Percentiles rank a stretch among this genome's conserved stretches.
Evolutionary conservation across 2,888 invertebrate genomes (phyloP).

Genomic region (Caenorhabditis virilis): DNA sequence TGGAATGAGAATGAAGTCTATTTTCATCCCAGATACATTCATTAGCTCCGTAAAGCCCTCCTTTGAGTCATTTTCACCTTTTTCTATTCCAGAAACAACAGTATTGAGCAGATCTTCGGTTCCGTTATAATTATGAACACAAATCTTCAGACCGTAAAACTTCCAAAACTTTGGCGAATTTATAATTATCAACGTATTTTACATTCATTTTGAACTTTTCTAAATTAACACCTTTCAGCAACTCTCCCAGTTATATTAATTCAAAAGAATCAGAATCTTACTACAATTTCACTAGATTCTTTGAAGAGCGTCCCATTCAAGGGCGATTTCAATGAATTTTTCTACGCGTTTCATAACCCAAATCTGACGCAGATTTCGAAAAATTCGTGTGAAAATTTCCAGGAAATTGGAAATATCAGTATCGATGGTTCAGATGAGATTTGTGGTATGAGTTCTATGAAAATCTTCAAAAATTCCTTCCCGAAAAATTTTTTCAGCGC

Average conservation of each 20-base stretch:
- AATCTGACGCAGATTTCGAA: not conserved
- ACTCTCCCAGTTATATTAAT: slow-evolving; percentile 23
- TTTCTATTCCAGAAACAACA: slow-evolving; percentile 11
- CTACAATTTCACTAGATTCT: slow-evolving; percentile 5
- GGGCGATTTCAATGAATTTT: slow-evolving; percentile 15
- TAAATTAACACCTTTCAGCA: slow-evolving; percentile 16
- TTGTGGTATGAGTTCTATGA: slow-evolving; percentile 13
- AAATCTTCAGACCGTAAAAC: slow-evolving; percentile 10
- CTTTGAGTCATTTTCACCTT: too few relatives aligned
- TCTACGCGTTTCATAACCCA: slow-evolving; percentile 15
- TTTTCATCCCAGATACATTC: too few relatives aligned
- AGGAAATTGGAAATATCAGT: slow-evolving; percentile 15
- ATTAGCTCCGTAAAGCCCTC: too few relatives aligned
- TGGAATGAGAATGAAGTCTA: too few relatives aligned
- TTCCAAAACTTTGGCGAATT: slow-evolving; percentile 24
- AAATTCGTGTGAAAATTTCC: slow-evolving; percentile 16
- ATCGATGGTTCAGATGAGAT: slow-evolving; percentile 9
- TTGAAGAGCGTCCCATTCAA: slow-evolving; percentile 19
- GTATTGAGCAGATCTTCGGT: slow-evolving; percentile 27
- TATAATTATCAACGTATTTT: slow-evolving; percentile 32
- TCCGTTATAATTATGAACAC: slow-evolving; percentile 20
- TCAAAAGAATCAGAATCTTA: slow-evolving; percentile 12
- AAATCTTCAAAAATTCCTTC: too few relatives aligned
- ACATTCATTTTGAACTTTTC: not conserved
- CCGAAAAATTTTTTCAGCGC: not conserved